These are phyloP conservation scores for Nothoprocta perdicaria DNA, from an alignment of 2,113 vertebrate genomes.

Conservation along the genomic window DNA sequence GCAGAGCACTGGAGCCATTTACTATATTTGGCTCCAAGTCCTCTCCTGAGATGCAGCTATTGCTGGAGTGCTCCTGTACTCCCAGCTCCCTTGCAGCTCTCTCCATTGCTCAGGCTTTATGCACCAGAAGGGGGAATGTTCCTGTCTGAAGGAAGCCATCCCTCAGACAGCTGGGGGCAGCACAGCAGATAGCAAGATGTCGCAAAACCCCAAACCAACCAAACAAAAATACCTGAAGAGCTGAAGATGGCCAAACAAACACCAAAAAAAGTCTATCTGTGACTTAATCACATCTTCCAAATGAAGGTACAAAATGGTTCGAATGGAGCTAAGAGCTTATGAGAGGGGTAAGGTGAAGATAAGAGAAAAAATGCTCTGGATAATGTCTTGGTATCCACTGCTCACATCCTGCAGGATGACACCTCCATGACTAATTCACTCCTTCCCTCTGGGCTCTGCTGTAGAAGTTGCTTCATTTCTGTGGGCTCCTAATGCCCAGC, in stretches of 20 bases:
- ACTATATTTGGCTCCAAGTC: neutral
- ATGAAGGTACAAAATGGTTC: neutral
- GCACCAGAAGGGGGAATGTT: neutral
- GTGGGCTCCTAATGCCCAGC: neutral
- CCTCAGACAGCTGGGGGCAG: neutral
- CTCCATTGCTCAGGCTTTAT: neutral
- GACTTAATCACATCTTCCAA: neutral
- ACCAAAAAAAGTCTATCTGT: neutral
- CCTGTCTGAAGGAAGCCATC: neutral
- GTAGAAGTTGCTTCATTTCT: neutral
- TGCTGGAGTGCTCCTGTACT: neutral
- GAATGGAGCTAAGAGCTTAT: neutral
- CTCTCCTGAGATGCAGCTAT: neutral
- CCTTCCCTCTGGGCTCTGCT: neutral
- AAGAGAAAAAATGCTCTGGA: neutral
- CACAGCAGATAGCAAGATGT: neutral
- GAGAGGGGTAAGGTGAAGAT: neutral
- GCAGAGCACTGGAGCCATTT: neutral
- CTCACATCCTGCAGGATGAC: rapidly evolving
- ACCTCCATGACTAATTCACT: neutral
- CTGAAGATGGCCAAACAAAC: neutral
- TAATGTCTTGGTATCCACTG: neutral
- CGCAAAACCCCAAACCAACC: too few relatives aligned
- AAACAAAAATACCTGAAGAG: too few relatives aligned
- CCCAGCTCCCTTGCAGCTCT: neutral